A percentile compares a stretch with the other conserved stretches of the same genome.
Conservation (phyloP, 1,140 invertebrate species). For the Macrocentrus cingulum region DNA sequence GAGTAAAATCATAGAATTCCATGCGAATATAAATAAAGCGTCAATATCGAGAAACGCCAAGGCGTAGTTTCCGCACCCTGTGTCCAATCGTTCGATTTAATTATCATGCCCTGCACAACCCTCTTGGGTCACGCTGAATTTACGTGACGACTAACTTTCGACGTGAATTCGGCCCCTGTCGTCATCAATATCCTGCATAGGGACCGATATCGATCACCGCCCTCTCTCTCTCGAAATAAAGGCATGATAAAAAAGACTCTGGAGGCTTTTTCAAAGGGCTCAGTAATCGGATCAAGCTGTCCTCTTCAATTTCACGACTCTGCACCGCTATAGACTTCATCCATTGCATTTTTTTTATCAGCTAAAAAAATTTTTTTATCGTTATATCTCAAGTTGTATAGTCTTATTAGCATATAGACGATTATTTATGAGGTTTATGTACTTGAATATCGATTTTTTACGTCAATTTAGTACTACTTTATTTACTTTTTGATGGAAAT, state of each 20-base stretch:
- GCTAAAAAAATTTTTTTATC: too few species aligned
- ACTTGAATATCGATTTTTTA: too few species aligned
- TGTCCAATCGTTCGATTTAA: slow-evolving; percentile 21
- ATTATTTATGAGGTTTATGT: too few species aligned
- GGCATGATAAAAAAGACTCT: neutral
- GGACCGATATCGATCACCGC: slow-evolving; percentile 2
- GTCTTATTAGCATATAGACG: too few species aligned
- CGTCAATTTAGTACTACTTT: too few species aligned
- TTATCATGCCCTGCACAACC: slow-evolving; percentile 15
- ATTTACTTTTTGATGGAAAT: too few species aligned
- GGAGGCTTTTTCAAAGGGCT: slow-evolving; percentile 7
- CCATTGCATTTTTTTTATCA: neutral
- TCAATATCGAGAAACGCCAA: neutral
- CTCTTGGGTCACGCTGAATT: slow-evolving; percentile 6
- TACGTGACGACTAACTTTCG: too few species aligned
- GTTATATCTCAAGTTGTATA: too few species aligned
- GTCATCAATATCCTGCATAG: neutral
- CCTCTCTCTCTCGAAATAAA: neutral
- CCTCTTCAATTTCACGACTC: neutral
- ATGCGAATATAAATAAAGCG: too few species aligned
- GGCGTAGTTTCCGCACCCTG: neutral
- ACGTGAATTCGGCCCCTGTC: too few species aligned
- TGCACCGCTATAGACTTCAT: neutral
- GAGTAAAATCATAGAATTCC: too few species aligned
- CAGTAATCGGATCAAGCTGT: slow-evolving; percentile 9